phyloP scores from a whole-genome alignment of 1,140 invertebrate species.

The Cotesia vestalis region DNA sequence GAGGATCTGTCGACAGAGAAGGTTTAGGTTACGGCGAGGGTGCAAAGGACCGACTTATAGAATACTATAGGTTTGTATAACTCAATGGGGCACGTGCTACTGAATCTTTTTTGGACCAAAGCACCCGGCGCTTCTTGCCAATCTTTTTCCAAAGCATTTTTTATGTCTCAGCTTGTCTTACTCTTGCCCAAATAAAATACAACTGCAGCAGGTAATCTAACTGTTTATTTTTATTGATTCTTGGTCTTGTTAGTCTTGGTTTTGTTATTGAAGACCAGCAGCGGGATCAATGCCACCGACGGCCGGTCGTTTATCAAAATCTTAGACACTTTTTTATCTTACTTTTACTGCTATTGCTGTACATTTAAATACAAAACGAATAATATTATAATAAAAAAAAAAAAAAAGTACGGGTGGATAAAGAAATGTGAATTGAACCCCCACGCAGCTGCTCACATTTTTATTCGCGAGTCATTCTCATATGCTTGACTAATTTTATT shows the following conservation, averaged over 20 bases:
- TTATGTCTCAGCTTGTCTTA: constrained; percentile 27
- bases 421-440: constrained; percentile 16
- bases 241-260: too few relatives aligned
- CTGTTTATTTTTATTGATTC: too few relatives aligned
- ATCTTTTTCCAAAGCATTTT: constrained; percentile 17
- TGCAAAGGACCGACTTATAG: constrained; percentile 37
- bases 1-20: constrained; percentile 32
- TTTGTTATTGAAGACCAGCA: too few relatives aligned
- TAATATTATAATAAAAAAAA: neutral
- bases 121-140: constrained; percentile 40
- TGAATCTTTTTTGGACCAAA: constrained; percentile 40
- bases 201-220: too few relatives aligned
- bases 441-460: constrained; percentile 46
- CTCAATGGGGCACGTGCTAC: constrained; percentile 62
- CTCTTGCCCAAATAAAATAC: constrained; percentile 29
- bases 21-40: constrained; percentile 58
- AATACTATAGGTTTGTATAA: constrained; percentile 27
- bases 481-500: constrained; percentile 21
- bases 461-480: constrained; percentile 23
- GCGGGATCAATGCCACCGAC: neutral
- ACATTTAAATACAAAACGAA: neutral
- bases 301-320: constrained; percentile 23
- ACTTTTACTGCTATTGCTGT: neutral
- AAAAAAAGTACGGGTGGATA: neutral
- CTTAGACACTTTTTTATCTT: constrained; percentile 1